Evolutionary conservation across 2,797 vertebrate genomes (phyloP).

Genomic region (Amblyopsis hoosieri): DNA sequence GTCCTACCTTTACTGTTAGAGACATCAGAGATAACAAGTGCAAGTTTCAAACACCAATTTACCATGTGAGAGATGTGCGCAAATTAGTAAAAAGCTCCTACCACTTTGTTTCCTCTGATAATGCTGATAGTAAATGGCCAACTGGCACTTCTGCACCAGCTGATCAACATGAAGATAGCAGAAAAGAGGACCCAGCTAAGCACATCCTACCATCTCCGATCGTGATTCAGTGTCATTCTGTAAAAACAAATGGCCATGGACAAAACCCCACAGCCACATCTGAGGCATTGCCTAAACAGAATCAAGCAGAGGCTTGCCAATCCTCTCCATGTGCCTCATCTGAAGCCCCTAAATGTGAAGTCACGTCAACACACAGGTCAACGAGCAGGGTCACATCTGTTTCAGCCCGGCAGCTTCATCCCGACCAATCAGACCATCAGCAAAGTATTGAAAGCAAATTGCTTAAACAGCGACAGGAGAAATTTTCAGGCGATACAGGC

Average conservation of each 20-base stretch:
- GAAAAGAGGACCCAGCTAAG: constrained; percentile 66
- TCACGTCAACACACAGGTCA: constrained; percentile 71
- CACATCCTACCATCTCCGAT: constrained; percentile 80
- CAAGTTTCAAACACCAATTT: constrained; percentile 87
- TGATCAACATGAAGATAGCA: constrained; percentile 68
- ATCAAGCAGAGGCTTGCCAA: constrained; percentile 33
- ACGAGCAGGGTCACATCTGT: constrained; percentile 73
- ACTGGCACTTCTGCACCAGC: constrained; percentile 18
- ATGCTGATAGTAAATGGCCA: constrained; percentile 55
- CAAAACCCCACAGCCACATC: constrained; percentile 32
- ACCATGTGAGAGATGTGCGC: constrained; percentile 94
- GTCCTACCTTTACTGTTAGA: constrained; percentile 90
- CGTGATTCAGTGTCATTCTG: constrained; percentile 91
- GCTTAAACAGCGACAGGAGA: constrained; percentile 79
- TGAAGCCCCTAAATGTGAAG: constrained; percentile 80
- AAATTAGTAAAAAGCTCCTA: constrained; percentile 95
- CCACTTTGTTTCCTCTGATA: constrained; percentile 83
- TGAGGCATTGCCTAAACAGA: constrained; percentile 31
- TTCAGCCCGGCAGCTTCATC: constrained; percentile 76
- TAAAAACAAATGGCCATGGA: constrained; percentile 76
- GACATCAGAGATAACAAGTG: constrained; percentile 88
- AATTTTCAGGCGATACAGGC: constrained; percentile 50
- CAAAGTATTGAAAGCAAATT: constrained; percentile 79
- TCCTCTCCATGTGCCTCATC: constrained; percentile 62
- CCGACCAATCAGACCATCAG: constrained; percentile 73